Evolutionary conservation across 2,113 vertebrate genomes (phyloP), one percentile per base, ranked within the genome.

Genomic region (Meleagris gallopavo): DNA sequence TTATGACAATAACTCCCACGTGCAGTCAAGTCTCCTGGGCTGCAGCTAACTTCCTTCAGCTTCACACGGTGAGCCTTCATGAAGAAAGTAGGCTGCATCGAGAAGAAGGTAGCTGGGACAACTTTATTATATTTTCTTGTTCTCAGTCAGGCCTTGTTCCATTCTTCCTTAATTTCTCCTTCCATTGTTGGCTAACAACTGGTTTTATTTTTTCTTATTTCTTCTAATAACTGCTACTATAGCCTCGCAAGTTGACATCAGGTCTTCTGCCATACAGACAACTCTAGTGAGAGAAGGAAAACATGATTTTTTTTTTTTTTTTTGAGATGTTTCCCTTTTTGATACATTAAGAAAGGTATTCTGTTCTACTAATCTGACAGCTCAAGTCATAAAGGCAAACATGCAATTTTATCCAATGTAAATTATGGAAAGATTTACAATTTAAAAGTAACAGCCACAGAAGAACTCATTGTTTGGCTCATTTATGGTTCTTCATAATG

Each of bases 251-350:
- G 10, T 48, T 19, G 10, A 76, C 15, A 40, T 6, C 6, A 74
- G 6, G 11, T 62, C 22, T 80, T 83, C 5, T 86, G 46, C 70
- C 19, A 57, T 1, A 60, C 8, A 61, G 27, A 79, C 46, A 48
- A 41, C 52, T 83, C 21, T 14, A 66, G 3, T 25, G 8, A 54
- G 86, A 88, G 52, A 5, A 25, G 1, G 10, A 13, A 88, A 81
- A 88, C 3, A 3, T 0, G 2, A 86, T 30, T 30, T 41, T 8
- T 30, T 30, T 41, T 9, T 1, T n/a, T 29, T 65, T 43, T 75
- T 6, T 2, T 0, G 4, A 54, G 24, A 36, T 2, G 1, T 13
- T 61, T 75, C 24, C n/a, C 17, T 45, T 74, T 64, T 41, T 21
- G 50, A 57, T 21, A 24, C 10, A 34, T 11, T 10, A 69, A 61